Percentiles rank a stretch among this genome's conserved stretches.
Evolutionary conservation across 1,140 invertebrate genomes (phyloP).

Genomic region (Aphis craccivora): DNA sequence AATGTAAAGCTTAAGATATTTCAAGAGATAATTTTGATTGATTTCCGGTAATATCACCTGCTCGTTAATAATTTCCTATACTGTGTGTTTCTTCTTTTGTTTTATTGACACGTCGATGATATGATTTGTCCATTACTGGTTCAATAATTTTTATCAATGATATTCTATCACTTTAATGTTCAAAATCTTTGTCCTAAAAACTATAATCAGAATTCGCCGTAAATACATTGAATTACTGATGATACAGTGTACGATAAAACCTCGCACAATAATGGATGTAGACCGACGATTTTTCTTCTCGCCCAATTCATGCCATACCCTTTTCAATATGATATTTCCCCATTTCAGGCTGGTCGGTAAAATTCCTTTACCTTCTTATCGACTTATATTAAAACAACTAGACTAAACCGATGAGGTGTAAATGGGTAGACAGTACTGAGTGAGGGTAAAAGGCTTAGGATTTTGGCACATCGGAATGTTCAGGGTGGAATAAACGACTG

Average conservation of each 20-base stretch:
- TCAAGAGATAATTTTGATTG: constrained; percentile 42
- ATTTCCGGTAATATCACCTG: not conserved
- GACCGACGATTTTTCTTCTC: constrained; percentile 17
- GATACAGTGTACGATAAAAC: not conserved
- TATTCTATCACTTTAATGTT: not conserved
- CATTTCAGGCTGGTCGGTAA: not conserved
- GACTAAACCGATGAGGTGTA: not conserved
- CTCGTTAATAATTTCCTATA: not conserved
- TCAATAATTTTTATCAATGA: constrained; percentile 12
- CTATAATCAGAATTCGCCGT: not conserved
- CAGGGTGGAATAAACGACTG: constrained; percentile 11
- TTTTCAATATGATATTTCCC: constrained; percentile 40
- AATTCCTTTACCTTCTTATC: not conserved
- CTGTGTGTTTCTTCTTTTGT: not conserved
- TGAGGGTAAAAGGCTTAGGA: not conserved
- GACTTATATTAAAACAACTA: constrained; percentile 43
- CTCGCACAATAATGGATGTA: not conserved
- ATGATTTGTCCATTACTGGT: not conserved
- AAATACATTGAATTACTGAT: not conserved
- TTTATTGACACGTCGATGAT: not conserved
- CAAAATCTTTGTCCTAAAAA: not conserved
- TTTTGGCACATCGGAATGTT: constrained; percentile 21
- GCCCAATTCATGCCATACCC: constrained; percentile 21
- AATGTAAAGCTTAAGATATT: not conserved
- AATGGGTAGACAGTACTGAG: not conserved